phyloP scores from a whole-genome alignment of 2,888 invertebrate genomes.

The Trachelus iudaicus region DNA sequence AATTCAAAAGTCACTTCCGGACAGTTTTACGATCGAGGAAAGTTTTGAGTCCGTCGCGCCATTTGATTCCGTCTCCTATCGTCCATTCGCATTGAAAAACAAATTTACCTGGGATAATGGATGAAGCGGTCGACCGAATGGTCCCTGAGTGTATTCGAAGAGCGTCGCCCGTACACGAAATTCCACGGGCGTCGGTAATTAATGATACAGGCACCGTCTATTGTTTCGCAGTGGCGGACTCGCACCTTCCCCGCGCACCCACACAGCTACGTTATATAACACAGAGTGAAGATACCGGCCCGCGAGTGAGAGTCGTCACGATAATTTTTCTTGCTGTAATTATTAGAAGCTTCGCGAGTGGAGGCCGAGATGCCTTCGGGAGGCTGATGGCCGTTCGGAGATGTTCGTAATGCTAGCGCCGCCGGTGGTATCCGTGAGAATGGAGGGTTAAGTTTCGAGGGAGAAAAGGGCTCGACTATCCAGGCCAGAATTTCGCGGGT shows the following conservation, averaged over 20 bases:
- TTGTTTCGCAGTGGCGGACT: not conserved
- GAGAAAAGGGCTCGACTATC: not conserved
- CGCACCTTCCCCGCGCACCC: not conserved
- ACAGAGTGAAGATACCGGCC: not conserved
- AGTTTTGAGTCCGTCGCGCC: conserved; percentile 36
- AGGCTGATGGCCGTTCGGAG: not conserved
- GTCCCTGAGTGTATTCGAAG: conserved; percentile 36
- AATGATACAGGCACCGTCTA: conserved; percentile 36
- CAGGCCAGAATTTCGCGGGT: not conserved
- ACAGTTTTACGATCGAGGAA: conserved; percentile 46
- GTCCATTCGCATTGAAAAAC: conserved; percentile 54
- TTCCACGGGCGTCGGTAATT: conserved; percentile 37
- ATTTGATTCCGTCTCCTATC: conserved; percentile 33
- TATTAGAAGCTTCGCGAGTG: not conserved
- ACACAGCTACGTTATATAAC: not conserved
- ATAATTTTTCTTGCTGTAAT: not conserved
- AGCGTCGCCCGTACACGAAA: not conserved
- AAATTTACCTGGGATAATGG: conserved; percentile 60
- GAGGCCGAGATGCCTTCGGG: not conserved
- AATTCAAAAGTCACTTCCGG: conserved; percentile 50
- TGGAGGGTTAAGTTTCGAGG: conserved; percentile 8
- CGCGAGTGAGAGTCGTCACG: not conserved
- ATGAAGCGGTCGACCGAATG: conserved; percentile 52
- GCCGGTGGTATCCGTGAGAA: conserved; percentile 2
- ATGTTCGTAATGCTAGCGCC: conserved; percentile 9